Percentiles rank a stretch among this genome's conserved stretches.
phyloP scores from a whole-genome alignment of 2,797 vertebrate genomes.

The Galagoides demidoff region DNA sequence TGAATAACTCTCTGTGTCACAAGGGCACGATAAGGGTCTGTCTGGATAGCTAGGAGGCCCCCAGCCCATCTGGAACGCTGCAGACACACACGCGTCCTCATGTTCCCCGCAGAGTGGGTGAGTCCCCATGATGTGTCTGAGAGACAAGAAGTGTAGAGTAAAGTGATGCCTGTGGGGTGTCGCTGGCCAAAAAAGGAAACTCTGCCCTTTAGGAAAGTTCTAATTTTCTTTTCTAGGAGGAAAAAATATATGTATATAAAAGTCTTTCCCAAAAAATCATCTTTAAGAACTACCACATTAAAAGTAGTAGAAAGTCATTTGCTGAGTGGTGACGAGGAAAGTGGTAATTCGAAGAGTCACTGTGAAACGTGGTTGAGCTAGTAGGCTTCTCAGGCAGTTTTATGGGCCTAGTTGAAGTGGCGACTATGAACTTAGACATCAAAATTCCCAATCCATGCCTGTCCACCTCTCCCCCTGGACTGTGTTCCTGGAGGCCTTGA shows the following conservation, averaged over 20 bases:
- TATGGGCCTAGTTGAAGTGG: background rate
- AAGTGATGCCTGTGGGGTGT: background rate
- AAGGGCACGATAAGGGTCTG: background rate
- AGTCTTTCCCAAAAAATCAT: background rate
- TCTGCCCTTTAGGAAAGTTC: background rate
- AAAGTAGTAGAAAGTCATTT: background rate
- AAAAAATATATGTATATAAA: background rate
- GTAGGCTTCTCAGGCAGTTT: background rate
- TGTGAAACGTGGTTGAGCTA: background rate
- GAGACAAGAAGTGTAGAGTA: fast-evolving
- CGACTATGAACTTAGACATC: background rate
- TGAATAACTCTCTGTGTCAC: conserved; percentile 46
- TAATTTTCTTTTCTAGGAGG: background rate
- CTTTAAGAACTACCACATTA: background rate
- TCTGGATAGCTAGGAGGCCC: background rate
- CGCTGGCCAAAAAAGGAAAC: background rate
- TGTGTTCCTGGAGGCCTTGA: background rate
- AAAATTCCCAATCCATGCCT: background rate
- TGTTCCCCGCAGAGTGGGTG: fast-evolving
- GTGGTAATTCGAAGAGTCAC: background rate
- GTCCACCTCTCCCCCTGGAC: background rate
- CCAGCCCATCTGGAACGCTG: background rate
- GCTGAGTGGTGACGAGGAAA: background rate
- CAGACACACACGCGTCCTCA: fast-evolving
- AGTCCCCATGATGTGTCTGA: fast-evolving